A percentile compares a stretch with the other conserved stretches of the same genome.
phyloP scores from a whole-genome alignment of 30 jellyfish, hydroid and myxozoan genomes.

The Nemopilema nomurai region DNA sequence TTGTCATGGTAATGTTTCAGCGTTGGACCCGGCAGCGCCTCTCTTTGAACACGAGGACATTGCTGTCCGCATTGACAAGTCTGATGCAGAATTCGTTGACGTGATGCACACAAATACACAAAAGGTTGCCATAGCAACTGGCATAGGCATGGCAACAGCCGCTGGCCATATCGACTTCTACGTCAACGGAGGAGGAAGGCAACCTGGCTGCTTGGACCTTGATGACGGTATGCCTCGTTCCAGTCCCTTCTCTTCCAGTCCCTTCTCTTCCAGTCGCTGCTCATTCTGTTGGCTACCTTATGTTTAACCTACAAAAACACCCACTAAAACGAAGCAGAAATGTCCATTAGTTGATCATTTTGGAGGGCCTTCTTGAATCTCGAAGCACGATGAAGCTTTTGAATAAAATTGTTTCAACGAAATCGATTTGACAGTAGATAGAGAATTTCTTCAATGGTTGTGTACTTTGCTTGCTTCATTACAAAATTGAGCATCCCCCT shows the following conservation, averaged over 20 bases:
- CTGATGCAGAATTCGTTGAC: constrained; percentile 94
- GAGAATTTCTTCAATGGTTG: too few relatives aligned
- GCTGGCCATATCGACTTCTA: constrained; percentile 85
- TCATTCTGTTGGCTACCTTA: too few relatives aligned
- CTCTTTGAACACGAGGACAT: constrained; percentile 70
- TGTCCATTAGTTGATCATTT: too few relatives aligned
- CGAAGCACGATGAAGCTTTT: too few relatives aligned
- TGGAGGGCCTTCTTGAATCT: too few relatives aligned
- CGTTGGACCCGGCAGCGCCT: constrained; percentile 94
- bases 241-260: neutral
- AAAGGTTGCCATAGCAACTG: constrained; percentile 53
- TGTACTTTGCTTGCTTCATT: too few relatives aligned
- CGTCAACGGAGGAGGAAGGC: constrained; percentile 82
- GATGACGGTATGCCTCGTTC: constrained; percentile 40
- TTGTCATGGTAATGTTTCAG: constrained; percentile 13
- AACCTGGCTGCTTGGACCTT: constrained; percentile 71
- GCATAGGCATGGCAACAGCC: constrained; percentile 68
- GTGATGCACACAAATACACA: constrained; percentile 75
- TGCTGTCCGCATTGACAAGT: constrained; percentile 77
- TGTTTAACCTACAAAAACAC: too few relatives aligned
- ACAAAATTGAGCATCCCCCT: too few relatives aligned
- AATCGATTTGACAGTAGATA: too few relatives aligned
- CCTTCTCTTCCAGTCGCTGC: too few relatives aligned
- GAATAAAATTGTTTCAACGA: too few relatives aligned
- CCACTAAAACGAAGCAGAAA: too few relatives aligned